Conservation (phyloP, 2,888 invertebrate genomes). For the Drosophila gaucha region DNA sequence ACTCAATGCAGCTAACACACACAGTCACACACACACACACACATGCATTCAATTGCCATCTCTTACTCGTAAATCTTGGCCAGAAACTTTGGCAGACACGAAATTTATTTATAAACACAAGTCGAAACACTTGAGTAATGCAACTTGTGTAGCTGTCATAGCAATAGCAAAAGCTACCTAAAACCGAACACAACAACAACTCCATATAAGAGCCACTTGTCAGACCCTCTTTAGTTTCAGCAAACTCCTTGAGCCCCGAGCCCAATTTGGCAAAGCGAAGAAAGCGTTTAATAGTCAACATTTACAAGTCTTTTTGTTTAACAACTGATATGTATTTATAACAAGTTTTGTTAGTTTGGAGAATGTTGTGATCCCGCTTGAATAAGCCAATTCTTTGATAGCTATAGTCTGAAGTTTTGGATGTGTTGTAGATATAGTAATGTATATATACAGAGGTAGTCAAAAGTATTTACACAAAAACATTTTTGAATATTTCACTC, state of each 20-base stretch:
- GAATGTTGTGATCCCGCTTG: too few relatives aligned
- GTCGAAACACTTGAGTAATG: constrained; percentile 59
- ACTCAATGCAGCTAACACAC: constrained; percentile 57
- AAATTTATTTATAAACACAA: constrained; percentile 69
- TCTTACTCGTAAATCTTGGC: constrained; percentile 65
- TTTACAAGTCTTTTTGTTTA: constrained; percentile 1
- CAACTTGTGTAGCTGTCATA: constrained; percentile 56
- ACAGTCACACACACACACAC: constrained; percentile 19
- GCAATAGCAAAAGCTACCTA: constrained; percentile 19
- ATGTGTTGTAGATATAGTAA: too few relatives aligned
- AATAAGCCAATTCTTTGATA: too few relatives aligned
- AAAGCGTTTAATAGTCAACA: constrained; percentile 3
- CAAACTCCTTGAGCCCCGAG: background rate
- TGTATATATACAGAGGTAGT: too few relatives aligned
- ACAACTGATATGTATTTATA: background rate
- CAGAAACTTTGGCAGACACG: constrained; percentile 71
- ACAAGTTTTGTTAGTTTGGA: background rate
- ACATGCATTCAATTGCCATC: constrained; percentile 35
- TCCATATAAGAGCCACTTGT: constrained; percentile 11
- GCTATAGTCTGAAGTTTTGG: too few relatives aligned
- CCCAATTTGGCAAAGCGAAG: background rate
- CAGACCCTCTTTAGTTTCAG: constrained; percentile 8
- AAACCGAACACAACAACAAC: background rate
- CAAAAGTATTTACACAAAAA: too few relatives aligned
- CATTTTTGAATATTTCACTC: too few relatives aligned